These are phyloP conservation scores for Pseudanteris insignis DNA, from an alignment of 2,888 invertebrate species.

Conservation along the genomic window DNA sequence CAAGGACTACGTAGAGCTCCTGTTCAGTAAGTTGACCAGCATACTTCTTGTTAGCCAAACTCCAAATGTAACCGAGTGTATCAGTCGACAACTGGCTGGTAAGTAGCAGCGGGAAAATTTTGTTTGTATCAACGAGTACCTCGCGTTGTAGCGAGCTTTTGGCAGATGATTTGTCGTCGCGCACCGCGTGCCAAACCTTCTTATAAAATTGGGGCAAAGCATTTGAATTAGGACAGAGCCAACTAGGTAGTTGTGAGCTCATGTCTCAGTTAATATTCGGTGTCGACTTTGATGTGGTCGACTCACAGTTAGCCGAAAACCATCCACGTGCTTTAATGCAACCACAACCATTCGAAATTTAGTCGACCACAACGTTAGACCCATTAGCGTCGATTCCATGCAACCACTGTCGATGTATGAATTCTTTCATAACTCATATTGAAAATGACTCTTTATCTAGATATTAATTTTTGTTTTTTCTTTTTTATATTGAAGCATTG, in stretches of 20 bases:
- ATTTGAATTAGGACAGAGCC: slow-evolving; percentile 65
- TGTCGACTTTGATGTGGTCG: too few species aligned
- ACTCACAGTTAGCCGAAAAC: too few species aligned
- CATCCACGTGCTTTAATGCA: too few species aligned
- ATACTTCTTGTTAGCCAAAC: slow-evolving; percentile 66
- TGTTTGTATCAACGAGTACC: slow-evolving; percentile 63
- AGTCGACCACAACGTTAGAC: too few species aligned
- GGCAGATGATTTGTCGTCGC: slow-evolving; percentile 56
- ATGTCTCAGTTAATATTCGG: too few species aligned
- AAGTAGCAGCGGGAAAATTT: slow-evolving; percentile 65
- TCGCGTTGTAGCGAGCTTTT: slow-evolving; percentile 51
- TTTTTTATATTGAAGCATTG: too few species aligned
- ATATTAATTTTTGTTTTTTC: too few species aligned
- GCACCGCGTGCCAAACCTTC: slow-evolving; percentile 66
- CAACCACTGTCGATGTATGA: too few species aligned
- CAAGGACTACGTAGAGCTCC: slow-evolving; percentile 66
- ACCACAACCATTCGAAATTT: too few species aligned
- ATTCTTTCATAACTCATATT: too few species aligned
- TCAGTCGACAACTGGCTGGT: slow-evolving; percentile 68
- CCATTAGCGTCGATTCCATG: too few species aligned
- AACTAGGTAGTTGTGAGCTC: slow-evolving; percentile 64
- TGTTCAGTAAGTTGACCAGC: slow-evolving; percentile 67
- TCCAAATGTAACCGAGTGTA: slow-evolving; percentile 68
- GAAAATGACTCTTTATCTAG: too few species aligned
- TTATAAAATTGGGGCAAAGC: slow-evolving; percentile 64